These are phyloP conservation scores for Mesitornis unicolor DNA, from an alignment of 2,113 vertebrate species.

Conservation along the genomic window DNA sequence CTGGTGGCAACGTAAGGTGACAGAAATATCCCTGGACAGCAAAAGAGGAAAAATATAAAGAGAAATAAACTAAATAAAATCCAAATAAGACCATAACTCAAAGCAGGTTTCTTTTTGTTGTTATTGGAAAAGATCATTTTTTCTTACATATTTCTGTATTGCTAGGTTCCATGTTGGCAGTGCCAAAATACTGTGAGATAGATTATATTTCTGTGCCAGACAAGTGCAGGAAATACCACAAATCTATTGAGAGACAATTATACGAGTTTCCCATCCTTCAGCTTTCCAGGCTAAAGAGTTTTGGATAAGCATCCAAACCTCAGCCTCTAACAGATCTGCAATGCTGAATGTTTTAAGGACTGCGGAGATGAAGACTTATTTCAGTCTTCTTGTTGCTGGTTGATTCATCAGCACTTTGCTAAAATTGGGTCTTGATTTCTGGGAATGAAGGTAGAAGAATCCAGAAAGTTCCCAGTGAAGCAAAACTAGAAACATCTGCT, in stretches of 20 bases:
- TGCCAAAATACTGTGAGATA: not conserved
- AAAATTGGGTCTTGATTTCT: conserved; percentile 54
- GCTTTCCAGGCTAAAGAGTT: not conserved
- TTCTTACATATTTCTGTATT: not conserved
- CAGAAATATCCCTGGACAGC: not conserved
- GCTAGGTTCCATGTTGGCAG: not conserved
- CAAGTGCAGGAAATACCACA: conserved; percentile 47
- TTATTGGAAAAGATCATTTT: not conserved
- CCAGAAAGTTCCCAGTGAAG: conserved; percentile 48
- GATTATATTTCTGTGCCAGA: not conserved
- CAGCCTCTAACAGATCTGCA: not conserved
- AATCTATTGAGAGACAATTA: not conserved
- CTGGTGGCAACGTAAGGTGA: not conserved
- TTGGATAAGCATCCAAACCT: not conserved
- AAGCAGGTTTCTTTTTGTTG: not conserved
- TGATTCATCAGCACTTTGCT: conserved; percentile 22
- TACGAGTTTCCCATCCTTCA: not conserved
- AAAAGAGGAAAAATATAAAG: not conserved
- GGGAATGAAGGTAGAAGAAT: conserved; percentile 44
- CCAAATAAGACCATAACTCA: not conserved
- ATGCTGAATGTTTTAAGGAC: not conserved
- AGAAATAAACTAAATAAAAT: not conserved
- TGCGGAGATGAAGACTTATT: not conserved
- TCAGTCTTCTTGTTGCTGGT: not conserved
- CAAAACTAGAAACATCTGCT: conserved; percentile 48